These are phyloP conservation scores for Anomalospiza imberbis DNA, from an alignment of 2,797 vertebrate genomes.

Conservation along the genomic window DNA sequence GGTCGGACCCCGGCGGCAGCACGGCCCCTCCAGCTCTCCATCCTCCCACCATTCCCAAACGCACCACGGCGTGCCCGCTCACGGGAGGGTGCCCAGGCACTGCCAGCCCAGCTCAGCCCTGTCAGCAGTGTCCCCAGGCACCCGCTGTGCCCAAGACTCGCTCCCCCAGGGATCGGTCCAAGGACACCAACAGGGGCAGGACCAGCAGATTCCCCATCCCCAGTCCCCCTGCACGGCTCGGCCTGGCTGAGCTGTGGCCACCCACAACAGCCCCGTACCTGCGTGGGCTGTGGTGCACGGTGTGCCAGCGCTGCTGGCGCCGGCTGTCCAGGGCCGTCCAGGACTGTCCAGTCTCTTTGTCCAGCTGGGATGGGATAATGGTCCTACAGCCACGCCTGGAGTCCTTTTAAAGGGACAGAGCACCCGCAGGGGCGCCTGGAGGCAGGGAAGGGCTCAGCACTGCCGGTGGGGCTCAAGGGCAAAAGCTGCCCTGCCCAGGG, in stretches of 20 bases:
- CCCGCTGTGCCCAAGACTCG: neutral
- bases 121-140: neutral
- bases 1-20: neutral
- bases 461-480: neutral
- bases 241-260: neutral
- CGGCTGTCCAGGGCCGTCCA: neutral
- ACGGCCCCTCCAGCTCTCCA: neutral
- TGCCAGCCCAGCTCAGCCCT: neutral
- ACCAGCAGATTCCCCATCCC: neutral
- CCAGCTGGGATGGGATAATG: neutral
- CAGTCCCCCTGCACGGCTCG: neutral
- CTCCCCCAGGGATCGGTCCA: neutral
- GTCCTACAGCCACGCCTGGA: conserved; percentile 25
- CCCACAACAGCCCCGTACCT: neutral
- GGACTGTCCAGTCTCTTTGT: neutral
- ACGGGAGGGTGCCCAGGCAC: fast-evolving
- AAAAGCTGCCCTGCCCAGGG: neutral
- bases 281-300: neutral
- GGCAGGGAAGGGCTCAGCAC: neutral
- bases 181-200: neutral
- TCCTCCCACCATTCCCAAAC: fast-evolving
- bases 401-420: conserved; percentile 48
- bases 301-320: neutral
- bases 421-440: neutral
- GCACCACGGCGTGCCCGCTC: fast-evolving